phyloP scores from a whole-genome alignment of 2,888 invertebrate species.

The Agriopis aurantiaria region DNA sequence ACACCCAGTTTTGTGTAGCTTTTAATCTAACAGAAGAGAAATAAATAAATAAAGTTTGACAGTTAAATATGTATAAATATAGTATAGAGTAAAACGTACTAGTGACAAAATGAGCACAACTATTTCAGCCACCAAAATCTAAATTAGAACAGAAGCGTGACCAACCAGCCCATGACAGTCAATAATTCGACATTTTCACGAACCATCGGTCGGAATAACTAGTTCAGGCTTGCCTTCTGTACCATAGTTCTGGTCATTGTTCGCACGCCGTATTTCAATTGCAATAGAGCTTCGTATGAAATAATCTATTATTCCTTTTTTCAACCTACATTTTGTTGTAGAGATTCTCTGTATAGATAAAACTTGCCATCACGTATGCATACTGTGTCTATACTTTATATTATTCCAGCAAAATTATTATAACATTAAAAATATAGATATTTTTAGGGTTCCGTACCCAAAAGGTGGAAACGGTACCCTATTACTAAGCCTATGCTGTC shows the following conservation, averaged over 20 bases:
- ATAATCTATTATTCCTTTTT: background rate
- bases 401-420: too few species aligned
- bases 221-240: slow-evolving; percentile 15
- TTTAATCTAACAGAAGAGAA: too few species aligned
- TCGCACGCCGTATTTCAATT: slow-evolving; percentile 4
- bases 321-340: background rate
- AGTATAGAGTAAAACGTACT: background rate
- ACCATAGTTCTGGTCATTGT: slow-evolving; percentile 13
- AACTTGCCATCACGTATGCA: background rate
- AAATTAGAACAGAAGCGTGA: slow-evolving; percentile 10
- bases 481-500: too few species aligned
- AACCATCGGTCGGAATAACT: slow-evolving; percentile 49
- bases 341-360: background rate
- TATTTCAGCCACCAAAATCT: slow-evolving; percentile 1
- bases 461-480: too few species aligned
- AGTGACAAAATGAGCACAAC: background rate
- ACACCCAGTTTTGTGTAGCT: too few species aligned
- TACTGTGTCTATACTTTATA: too few species aligned
- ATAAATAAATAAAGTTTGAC: background rate
- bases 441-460: too few species aligned
- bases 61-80: background rate
- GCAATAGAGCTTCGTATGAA: slow-evolving; percentile 2
- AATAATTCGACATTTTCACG: slow-evolving; percentile 47
- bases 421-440: too few species aligned
- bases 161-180: slow-evolving; percentile 11